Base-by-base conservation (phyloP, 2,888 invertebrate genomes). In the Aporophyla nigra region DNA sequence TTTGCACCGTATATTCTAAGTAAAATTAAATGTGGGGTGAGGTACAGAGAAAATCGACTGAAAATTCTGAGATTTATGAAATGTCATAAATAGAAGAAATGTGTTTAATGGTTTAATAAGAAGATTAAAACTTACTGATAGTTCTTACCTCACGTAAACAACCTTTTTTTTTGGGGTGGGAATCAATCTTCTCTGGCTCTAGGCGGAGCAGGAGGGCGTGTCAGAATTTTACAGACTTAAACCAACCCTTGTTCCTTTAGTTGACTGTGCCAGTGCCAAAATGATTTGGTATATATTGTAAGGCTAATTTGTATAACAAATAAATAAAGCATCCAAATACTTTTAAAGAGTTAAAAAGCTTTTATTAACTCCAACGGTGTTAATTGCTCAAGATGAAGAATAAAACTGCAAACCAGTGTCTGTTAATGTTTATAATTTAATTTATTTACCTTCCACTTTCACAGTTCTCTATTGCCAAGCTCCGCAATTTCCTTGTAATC, bases 401-500 rank as follows among this genome's bases (percentile, higher is more conserved):
- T 53, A 53, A 43, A 53, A 67, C 21, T 21, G 9, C 3, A 76
- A 56, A 56, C 27, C 49, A n/a, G 19, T 2, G 5, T 3, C 27
- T 43, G 27, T 73, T 81, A n/a, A 66, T 74, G 54, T 78, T 74
- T 63, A 5, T 69, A 83, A 71, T 74, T 70, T 12, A 56, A 75
- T 80, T 72, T 69, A 54, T 63, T 14, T 59, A 62, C 24, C 27
- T 51, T 67, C 46, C 19, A 54, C 21, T 61, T 61, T 58, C 33
- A 21, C 54, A 62, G 27, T 69, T 66, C 59, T 58, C 10, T 27
- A 72, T 59, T 9, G 19, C 46, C 51, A 73, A 63, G 53, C 61
- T 70, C 14, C 54, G 74, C 71, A 86, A 86, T 87, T 81, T 83
- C 74, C 76, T 61, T 14, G 69, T 74, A 83, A 88, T 82, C 73